Conservation (phyloP, 92 coral and sea anemone species). For the Umimayanthus kanabou region DNA sequence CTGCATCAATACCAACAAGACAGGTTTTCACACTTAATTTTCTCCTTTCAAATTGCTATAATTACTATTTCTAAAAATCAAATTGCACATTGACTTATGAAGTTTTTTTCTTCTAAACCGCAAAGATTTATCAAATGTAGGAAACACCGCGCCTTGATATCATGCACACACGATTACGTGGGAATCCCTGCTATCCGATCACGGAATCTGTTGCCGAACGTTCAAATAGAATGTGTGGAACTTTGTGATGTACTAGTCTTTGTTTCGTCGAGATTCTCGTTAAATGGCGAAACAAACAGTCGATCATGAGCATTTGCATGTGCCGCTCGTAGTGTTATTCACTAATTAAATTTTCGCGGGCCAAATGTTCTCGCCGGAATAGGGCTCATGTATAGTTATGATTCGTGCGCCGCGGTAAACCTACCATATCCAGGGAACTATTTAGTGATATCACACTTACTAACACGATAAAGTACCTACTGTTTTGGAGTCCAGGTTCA, state of each 20-base stretch:
- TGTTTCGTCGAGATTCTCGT: background rate
- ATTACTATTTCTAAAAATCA: background rate
- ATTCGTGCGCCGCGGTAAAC: background rate
- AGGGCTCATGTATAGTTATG: constrained; percentile 2
- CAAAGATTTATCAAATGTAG: background rate
- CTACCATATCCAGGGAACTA: background rate
- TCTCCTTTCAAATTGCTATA: constrained; percentile 11
- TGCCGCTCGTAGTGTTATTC: background rate
- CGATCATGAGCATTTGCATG: background rate
- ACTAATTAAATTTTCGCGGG: constrained; percentile 22
- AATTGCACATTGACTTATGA: background rate
- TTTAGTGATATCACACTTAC: background rate
- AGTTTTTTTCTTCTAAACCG: background rate
- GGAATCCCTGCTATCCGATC: constrained; percentile 21
- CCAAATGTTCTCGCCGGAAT: background rate
- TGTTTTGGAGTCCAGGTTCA: constrained; percentile 36
- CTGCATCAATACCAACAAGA: background rate
- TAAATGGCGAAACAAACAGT: background rate
- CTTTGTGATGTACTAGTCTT: background rate
- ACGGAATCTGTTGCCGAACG: constrained; percentile 19
- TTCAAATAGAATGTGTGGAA: background rate
- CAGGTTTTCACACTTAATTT: constrained; percentile 16
- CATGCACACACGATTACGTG: background rate
- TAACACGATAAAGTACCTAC: constrained; percentile 21
- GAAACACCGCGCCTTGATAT: constrained; percentile 32